Evolutionary conservation across 2,797 vertebrate species (phyloP).

Genomic region (Chaunax sp.): DNA sequence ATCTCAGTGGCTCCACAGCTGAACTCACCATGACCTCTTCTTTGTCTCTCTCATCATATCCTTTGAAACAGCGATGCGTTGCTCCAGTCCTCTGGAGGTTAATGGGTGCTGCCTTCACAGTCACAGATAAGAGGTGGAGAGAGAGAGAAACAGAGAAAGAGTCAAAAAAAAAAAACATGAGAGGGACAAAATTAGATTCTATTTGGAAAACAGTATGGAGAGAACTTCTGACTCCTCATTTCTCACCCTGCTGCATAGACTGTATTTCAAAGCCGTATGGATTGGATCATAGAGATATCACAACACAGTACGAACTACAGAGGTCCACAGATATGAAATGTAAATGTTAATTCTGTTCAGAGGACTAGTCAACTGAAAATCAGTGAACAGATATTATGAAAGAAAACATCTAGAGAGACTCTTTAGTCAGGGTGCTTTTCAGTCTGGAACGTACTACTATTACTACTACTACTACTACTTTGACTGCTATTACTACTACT

Average conservation of each 20-base stretch:
- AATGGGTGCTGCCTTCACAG: slow-evolving; percentile 43
- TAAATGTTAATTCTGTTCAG: neutral
- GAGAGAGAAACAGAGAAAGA: neutral
- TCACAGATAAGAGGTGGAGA: slow-evolving; percentile 12
- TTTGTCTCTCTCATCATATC: slow-evolving; percentile 36
- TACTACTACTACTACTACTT: too few species aligned
- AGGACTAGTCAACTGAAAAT: neutral
- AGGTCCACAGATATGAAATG: neutral
- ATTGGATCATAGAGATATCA: neutral
- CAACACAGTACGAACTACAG: neutral
- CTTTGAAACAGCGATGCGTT: slow-evolving; percentile 45
- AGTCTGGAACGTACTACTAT: neutral
- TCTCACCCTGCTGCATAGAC: neutral
- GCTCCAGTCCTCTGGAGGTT: slow-evolving; percentile 32
- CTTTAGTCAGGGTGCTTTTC: neutral
- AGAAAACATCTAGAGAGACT: neutral
- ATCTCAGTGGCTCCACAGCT: slow-evolving; percentile 14
- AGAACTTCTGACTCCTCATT: slow-evolving; percentile 42
- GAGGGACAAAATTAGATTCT: slow-evolving; percentile 36
- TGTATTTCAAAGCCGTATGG: slow-evolving; percentile 25
- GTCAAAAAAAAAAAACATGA: slow-evolving; percentile 17
- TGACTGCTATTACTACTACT: too few species aligned
- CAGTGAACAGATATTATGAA: neutral
- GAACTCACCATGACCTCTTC: slow-evolving; percentile 44
- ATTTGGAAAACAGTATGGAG: slow-evolving; percentile 16